Evolutionary conservation across 2,113 vertebrate genomes (phyloP).

Genomic region (Nanger granti): DNA sequence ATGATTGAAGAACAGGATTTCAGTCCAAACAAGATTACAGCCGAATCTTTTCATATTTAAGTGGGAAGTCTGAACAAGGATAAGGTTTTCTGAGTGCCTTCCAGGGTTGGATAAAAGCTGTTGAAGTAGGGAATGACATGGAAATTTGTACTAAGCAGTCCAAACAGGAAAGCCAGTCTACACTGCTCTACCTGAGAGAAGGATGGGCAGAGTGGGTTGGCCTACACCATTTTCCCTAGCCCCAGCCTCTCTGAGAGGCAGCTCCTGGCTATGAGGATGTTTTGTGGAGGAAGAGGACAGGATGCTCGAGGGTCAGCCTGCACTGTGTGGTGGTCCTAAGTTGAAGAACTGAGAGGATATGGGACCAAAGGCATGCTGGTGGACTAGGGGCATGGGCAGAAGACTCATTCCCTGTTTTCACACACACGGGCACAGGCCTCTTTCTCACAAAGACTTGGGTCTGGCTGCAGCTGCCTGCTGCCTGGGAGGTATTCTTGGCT

Average conservation of each 20-base stretch:
- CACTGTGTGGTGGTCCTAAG: background rate
- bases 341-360: background rate
- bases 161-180: background rate
- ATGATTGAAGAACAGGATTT: background rate
- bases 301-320: background rate
- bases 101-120: slow-evolving; percentile 4
- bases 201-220: background rate
- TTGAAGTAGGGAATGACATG: slow-evolving; percentile 35
- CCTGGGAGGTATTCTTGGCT: slow-evolving; percentile 1
- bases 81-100: slow-evolving; percentile 17
- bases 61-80: slow-evolving; percentile 11
- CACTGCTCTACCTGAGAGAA: background rate
- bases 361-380: no score
- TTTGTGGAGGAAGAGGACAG: background rate
- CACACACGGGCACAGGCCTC: background rate
- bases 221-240: background rate
- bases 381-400: background rate
- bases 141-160: background rate
- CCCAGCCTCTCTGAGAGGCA: background rate
- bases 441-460: background rate
- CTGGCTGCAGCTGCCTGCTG: background rate
- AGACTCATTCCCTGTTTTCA: background rate
- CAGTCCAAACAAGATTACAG: background rate
- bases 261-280: background rate
- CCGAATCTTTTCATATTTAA: slow-evolving; percentile 6